These are phyloP conservation scores for Brachionus rotundiformis DNA, from an alignment of 1,140 invertebrate species.

Conservation along the genomic window DNA sequence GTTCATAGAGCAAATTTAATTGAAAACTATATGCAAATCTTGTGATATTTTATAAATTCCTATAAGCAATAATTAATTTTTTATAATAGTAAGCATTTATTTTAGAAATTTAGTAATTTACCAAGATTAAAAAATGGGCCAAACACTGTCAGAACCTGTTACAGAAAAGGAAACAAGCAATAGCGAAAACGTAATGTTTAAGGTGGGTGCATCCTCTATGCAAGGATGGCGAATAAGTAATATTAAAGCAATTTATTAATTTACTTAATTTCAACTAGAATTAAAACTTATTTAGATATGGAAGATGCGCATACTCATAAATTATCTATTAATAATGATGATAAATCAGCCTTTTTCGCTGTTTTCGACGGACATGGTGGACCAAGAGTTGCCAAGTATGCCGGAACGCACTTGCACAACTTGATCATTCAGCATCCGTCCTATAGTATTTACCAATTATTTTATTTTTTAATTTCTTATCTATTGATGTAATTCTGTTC, in stretches of 20 bases:
- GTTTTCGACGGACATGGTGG: constrained; percentile 95
- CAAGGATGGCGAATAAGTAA: constrained; percentile 92
- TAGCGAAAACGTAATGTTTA: constrained; percentile 64
- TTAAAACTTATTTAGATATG: constrained; percentile 74
- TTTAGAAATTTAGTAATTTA: not conserved
- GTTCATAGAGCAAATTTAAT: constrained; percentile 16
- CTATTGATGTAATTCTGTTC: not conserved
- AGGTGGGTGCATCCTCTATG: constrained; percentile 91
- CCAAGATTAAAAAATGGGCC: constrained; percentile 73
- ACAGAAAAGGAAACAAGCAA: constrained; percentile 76
- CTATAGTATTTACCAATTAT: not conserved
- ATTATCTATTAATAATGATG: constrained; percentile 79
- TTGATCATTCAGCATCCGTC: not conserved
- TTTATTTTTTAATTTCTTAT: not conserved
- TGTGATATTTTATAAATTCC: constrained; percentile 8
- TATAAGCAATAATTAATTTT: not conserved
- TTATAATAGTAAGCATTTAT: not conserved
- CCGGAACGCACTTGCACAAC: constrained; percentile 28
- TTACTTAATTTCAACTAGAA: too few relatives aligned
- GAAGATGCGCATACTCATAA: constrained; percentile 97
- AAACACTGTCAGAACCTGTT: constrained; percentile 88
- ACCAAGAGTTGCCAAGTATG: constrained; percentile 7
- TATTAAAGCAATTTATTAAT: constrained; percentile 51
- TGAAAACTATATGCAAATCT: constrained; percentile 10
- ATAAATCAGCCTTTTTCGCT: constrained; percentile 85